Percentiles rank a stretch among this genome's conserved stretches.
phyloP scores from a whole-genome alignment of 2,888 invertebrate species.

The Margaritifera margaritifera region DNA sequence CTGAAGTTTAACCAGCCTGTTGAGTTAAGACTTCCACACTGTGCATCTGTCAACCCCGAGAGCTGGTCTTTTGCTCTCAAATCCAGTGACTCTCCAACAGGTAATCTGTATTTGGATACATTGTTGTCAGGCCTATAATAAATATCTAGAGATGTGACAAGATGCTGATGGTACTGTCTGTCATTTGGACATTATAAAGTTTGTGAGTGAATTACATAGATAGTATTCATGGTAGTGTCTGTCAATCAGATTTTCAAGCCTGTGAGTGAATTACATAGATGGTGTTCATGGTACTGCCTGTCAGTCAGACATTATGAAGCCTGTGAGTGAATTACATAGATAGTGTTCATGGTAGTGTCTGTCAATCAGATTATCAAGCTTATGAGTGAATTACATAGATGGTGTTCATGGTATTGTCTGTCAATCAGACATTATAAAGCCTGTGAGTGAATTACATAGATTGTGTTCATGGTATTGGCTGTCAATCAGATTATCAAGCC shows the following conservation, averaged over 20 bases:
- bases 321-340: not conserved
- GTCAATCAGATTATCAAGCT: not conserved
- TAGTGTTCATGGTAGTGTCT: not conserved
- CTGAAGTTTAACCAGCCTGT: constrained; percentile 91
- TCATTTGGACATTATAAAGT: not conserved
- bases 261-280: not conserved
- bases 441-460: not conserved
- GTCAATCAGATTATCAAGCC: not conserved
- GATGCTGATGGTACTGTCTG: not conserved
- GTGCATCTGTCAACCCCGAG: constrained; percentile 74
- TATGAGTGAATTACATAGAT: not conserved
- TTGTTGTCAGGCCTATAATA: too few species aligned
- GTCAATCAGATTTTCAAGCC: not conserved
- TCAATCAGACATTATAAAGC: not conserved
- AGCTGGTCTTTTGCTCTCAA: constrained; percentile 76
- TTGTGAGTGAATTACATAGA: not conserved
- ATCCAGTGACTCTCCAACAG: constrained; percentile 69
- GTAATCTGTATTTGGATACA: constrained; percentile 23
- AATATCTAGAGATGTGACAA: not conserved
- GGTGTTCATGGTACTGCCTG: not conserved
- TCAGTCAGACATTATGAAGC: not conserved
- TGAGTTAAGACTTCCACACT: constrained; percentile 89
- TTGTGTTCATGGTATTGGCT: not conserved
- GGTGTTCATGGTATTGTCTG: not conserved
- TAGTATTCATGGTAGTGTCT: not conserved